Evolutionary conservation across 2,113 vertebrate genomes (phyloP).

Genomic region (Donacobius atricapilla): DNA sequence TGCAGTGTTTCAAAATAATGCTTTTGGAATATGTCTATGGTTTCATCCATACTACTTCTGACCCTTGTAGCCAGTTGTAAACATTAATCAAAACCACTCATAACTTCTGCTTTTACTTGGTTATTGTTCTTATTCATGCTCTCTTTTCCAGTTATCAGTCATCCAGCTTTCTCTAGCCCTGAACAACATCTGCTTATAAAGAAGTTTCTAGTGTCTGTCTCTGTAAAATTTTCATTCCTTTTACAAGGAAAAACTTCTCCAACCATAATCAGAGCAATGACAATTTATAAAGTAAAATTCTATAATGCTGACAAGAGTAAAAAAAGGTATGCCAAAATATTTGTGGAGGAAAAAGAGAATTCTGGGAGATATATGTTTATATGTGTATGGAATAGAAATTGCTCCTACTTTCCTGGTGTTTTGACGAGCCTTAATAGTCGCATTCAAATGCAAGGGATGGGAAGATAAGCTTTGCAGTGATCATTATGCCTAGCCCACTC

Average conservation of each 20-base stretch:
- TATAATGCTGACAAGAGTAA: background rate
- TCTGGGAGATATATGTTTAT: background rate
- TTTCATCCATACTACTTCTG: background rate
- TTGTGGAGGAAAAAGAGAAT: background rate
- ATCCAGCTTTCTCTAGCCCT: background rate
- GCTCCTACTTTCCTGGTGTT: constrained; percentile 12
- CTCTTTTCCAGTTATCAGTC: background rate
- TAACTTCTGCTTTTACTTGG: background rate
- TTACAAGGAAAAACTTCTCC: background rate
- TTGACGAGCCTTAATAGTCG: constrained; percentile 35
- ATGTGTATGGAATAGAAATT: background rate
- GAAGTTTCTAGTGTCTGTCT: background rate
- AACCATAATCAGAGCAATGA: background rate
- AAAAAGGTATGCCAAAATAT: background rate
- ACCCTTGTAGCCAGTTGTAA: background rate
- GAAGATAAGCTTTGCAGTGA: background rate
- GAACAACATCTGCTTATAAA: background rate
- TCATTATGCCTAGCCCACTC: constrained; percentile 20
- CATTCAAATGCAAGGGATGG: background rate
- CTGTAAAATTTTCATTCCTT: background rate
- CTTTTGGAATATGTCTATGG: background rate
- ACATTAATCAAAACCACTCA: background rate
- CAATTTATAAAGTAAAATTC: background rate
- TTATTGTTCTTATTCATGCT: background rate
- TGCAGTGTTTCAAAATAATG: background rate